A percentile compares a stretch with the other conserved stretches of the same genome.
These are phyloP conservation scores for Euwallacea similis DNA, from an alignment of 1,140 invertebrate genomes.

Conservation along the genomic window DNA sequence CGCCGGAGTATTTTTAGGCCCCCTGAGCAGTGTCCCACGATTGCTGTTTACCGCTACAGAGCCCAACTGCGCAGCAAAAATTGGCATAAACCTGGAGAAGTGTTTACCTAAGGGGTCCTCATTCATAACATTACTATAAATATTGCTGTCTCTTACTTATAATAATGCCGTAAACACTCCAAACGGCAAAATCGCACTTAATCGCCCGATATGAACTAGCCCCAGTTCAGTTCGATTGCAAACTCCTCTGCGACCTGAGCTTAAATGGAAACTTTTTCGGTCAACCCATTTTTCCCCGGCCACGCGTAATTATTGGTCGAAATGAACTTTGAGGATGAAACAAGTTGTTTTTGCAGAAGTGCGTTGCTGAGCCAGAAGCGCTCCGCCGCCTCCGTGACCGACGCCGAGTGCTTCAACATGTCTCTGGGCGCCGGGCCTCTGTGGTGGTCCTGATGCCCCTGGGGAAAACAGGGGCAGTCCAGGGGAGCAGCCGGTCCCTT, in stretches of 20 bases:
- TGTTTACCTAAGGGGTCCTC: not conserved
- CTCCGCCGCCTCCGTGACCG: slow-evolving; percentile 59
- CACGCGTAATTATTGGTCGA: not conserved
- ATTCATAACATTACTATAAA: not conserved
- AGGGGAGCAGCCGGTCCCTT: slow-evolving; percentile 25
- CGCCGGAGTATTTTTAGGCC: too few species aligned
- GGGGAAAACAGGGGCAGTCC: slow-evolving; percentile 50
- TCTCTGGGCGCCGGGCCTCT: slow-evolving; percentile 97
- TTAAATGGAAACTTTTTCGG: too few species aligned
- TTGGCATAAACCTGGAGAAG: slow-evolving; percentile 6
- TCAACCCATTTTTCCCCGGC: too few species aligned
- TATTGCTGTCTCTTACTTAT: not conserved
- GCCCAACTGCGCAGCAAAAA: not conserved
- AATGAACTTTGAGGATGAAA: not conserved
- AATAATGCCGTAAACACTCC: not conserved
- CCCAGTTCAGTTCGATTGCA: too few species aligned
- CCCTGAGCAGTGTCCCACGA: too few species aligned
- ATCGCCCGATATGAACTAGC: not conserved
- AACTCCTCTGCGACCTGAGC: too few species aligned
- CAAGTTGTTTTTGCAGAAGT: slow-evolving; percentile 32
- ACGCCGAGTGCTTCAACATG: slow-evolving; percentile 72
- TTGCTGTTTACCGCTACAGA: not conserved
- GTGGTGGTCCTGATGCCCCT: slow-evolving; percentile 95
- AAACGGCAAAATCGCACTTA: too few species aligned
- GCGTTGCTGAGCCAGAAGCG: slow-evolving; percentile 58